Percentiles rank a stretch among this genome's conserved stretches.
Evolutionary conservation across 2,888 invertebrate genomes (phyloP).

Genomic region (Ypsolopha sequella): DNA sequence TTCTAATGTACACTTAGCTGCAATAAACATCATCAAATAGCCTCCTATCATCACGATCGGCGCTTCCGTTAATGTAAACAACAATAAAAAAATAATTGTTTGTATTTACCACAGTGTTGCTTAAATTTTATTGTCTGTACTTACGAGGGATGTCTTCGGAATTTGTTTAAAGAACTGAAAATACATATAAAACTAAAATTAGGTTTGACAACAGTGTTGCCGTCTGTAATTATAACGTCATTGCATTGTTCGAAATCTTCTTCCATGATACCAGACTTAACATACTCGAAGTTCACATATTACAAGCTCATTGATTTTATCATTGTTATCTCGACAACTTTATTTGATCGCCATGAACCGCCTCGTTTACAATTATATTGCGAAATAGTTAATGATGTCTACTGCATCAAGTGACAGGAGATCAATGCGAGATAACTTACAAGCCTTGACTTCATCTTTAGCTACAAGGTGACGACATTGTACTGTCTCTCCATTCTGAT

Average conservation of each 20-base stretch:
- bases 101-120: background rate
- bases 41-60: slow-evolving; percentile 30
- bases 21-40: slow-evolving; percentile 48
- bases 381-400: slow-evolving; percentile 35
- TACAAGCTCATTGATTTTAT: background rate
- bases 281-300: background rate
- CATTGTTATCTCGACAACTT: slow-evolving; percentile 30
- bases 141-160: too few species aligned
- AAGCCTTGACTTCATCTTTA: slow-evolving; percentile 21
- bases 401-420: slow-evolving; percentile 29
- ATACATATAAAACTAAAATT: too few species aligned
- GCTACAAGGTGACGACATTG: slow-evolving; percentile 23
- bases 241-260: background rate
- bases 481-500: slow-evolving; percentile 11
- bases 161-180: too few species aligned
- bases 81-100: slow-evolving; percentile 19
- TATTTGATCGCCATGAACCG: slow-evolving; percentile 15
- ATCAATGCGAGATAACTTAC: slow-evolving; percentile 21
- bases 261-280: background rate
- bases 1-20: slow-evolving; percentile 14
- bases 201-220: too few species aligned
- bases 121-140: too few species aligned
- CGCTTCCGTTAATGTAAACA: slow-evolving; percentile 39
- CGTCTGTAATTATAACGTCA: background rate
- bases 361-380: slow-evolving; percentile 23